Evolutionary conservation across 2,888 invertebrate species (phyloP), one percentile per base, ranked within the genome.

Genomic region (Nyleta sp.): DNA sequence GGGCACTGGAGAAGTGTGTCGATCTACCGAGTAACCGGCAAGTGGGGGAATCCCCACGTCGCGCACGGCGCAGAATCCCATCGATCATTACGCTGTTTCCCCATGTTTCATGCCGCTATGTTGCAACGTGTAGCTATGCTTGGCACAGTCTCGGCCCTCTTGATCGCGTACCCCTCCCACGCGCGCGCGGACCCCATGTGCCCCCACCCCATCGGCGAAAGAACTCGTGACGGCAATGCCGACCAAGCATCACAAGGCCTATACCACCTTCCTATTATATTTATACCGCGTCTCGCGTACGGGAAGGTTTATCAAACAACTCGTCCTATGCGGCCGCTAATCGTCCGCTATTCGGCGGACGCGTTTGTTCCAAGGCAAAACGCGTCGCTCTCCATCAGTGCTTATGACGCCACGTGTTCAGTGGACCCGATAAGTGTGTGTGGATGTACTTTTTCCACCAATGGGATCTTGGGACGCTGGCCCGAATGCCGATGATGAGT

Each of bases 51-150:
- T 80, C 2, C 81, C 91, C 91, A 84, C 86, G 88, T 86, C 85
- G 80, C 84, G 85, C 82, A 89, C 87, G 83, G 90, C 90, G 90
- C 90, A 89, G 90, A 90, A 89, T 90, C 89, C 87, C 90, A 90
- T 90, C 89, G 90, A 90, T 90, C 90, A 90, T 90, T 88, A 86
- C 83, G 82, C 84, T 87, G 88, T 89, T 87, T 87, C 85, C 84
- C 86, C 86, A 86, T 87, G 88, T 85, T 88, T 87, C 87, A 87
- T 87, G 86, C 87, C 86, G 86, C 84, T 84, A 86, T 87, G 86
- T 87, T 85, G 86, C 86, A 85, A 83, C 84, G 84, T 83, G 84
- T 83, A 82, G 82, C 81, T 75, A 78, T 77, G 78, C 74, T 72
- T 67, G 68, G 79, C 73, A 80, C 72, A 62, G 78, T 78, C 80